phyloP scores from a whole-genome alignment of 1,140 invertebrate species.

The Coptotermes formosanus region DNA sequence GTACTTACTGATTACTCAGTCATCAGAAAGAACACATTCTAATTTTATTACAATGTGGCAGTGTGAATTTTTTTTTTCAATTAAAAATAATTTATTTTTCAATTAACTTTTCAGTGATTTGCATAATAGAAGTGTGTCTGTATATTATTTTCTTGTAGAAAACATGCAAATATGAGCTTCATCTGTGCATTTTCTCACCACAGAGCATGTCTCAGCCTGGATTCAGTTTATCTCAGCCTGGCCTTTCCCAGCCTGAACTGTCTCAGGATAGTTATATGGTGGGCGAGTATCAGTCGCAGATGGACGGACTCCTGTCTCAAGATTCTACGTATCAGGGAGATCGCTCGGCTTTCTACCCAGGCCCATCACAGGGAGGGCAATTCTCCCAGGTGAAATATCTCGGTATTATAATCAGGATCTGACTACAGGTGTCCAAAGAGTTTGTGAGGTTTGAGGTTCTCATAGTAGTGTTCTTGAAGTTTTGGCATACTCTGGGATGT shows the following conservation, averaged over 20 bases:
- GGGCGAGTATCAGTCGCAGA: conserved; percentile 89
- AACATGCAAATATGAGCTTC: neutral
- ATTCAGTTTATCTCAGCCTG: conserved; percentile 63
- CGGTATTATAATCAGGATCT: too few relatives aligned
- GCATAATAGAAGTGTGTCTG: neutral
- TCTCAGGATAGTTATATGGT: conserved; percentile 84
- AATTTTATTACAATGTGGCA: too few relatives aligned
- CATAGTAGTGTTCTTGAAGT: too few relatives aligned
- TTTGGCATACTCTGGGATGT: too few relatives aligned
- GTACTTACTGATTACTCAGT: too few relatives aligned
- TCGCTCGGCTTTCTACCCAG: conserved; percentile 65
- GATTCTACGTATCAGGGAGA: conserved; percentile 91
- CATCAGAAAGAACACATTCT: too few relatives aligned
- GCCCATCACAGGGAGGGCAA: conserved; percentile 53
- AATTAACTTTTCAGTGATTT: too few relatives aligned
- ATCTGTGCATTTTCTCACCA: conserved; percentile 27
- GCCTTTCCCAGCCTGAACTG: conserved; percentile 75
- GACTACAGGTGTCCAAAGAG: too few relatives aligned
- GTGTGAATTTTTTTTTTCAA: too few relatives aligned
- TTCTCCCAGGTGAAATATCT: conserved; percentile 51
- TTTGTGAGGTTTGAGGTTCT: too few relatives aligned
- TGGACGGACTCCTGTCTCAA: conserved; percentile 91
- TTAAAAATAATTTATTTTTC: too few relatives aligned
- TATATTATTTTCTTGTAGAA: neutral
- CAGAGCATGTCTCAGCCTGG: conserved; percentile 72